Evolutionary conservation across 1,140 invertebrate genomes (phyloP), one percentile per base, ranked within the genome.

Genomic region (Drosophila albomicans): DNA sequence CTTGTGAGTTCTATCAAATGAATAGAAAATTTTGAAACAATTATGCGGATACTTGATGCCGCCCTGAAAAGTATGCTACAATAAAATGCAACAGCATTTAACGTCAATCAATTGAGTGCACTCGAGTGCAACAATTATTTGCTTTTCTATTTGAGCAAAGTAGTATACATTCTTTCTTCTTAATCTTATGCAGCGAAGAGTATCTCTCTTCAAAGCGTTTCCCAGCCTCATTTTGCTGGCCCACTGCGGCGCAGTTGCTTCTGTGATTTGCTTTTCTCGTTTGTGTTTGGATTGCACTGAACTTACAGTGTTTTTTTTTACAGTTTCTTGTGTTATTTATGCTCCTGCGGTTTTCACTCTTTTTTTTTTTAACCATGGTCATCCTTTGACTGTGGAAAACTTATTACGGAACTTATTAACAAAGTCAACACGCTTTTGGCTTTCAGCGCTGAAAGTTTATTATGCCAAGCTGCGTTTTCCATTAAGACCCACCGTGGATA

Each of bases 361-460:
- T 51, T 20, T 32, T 20, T 32, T 61, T 61, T 49, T 49, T 65
- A 82, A 63, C 58, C 66, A 54, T 76, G 68, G 52, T 71, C 68
- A 77, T 79, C 41, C 66, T 54, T 79, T 79, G 46, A 52, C 41
- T 46, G 13, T 49, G 11, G 51, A 73, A 74, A 85, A 89, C 81
- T 89, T 89, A 89, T 89, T 85, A 89, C 75, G 66, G 72, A 89
- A 89, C 85, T 89, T 89, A 89, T 89, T 89, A 89, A 85, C 85
- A 89, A 89, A 89, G 85, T 89, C 85, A 85, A 85, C 85, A 89
- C 85, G 75, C 75, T 76, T 72, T 67, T 64, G 70, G 58, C 75
- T 73, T 64, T 46, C 56, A 48, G 15, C 49, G 28, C 32, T 48
- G 28, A 84, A 80, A 79, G 78, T 89, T 89, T 85, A 89, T 89